Conservation (phyloP, 2,113 vertebrate species). For the Perca schrenkii region DNA sequence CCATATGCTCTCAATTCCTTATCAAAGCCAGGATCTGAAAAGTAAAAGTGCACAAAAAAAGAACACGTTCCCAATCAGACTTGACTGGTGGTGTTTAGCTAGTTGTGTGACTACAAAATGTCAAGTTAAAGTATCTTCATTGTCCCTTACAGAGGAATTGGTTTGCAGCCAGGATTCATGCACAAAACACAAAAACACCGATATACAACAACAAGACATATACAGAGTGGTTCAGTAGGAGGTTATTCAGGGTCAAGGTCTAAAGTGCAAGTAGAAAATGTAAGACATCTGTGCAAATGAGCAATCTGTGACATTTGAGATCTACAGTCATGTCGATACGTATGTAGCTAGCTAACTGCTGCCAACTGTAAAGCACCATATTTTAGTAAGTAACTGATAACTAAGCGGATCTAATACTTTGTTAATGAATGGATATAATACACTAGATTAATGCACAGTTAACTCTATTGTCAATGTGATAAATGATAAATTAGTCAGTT, state of each 20-base stretch:
- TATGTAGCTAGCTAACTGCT: neutral
- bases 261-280: no score
- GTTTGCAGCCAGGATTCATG: no score
- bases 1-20: conserved; percentile 40
- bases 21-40: conserved; percentile 51
- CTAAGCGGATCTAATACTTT: neutral
- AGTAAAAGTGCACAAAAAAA: neutral
- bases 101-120: neutral
- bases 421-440: neutral
- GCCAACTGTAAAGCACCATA: neutral
- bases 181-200: no score
- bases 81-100: neutral
- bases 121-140: no score
- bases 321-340: no score
- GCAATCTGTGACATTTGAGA: no score
- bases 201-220: no score
- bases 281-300: no score
- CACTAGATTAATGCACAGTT: neutral
- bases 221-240: no score
- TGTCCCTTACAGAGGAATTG: no score
- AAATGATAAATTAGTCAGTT: neutral
- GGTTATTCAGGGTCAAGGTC: no score
- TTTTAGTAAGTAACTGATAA: neutral
- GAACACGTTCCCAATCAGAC: neutral
- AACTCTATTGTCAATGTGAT: neutral